Evolutionary conservation across 2,888 invertebrate genomes (phyloP).

Genomic region (Prenolepis imparis): DNA sequence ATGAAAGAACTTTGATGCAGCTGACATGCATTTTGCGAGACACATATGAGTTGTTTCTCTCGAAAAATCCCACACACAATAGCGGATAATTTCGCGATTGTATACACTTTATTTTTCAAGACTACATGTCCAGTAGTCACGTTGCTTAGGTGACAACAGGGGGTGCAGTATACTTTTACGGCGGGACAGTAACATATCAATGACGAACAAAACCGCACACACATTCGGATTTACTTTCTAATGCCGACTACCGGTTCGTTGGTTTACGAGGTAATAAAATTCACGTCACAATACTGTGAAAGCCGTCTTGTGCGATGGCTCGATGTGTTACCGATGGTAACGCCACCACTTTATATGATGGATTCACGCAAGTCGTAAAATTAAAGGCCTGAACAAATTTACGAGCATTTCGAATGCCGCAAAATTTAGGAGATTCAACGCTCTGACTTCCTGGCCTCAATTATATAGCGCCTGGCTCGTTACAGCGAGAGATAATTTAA

Average conservation of each 20-base stretch:
- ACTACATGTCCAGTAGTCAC: constrained; percentile 29
- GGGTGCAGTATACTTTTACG: constrained; percentile 63
- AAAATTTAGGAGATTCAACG: constrained; percentile 44
- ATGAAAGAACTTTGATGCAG: neutral
- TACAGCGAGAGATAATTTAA: constrained; percentile 10
- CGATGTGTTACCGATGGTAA: constrained; percentile 75
- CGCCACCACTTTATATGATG: constrained; percentile 84
- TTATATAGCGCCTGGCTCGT: neutral
- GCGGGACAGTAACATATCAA: constrained; percentile 49
- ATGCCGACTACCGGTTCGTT: constrained; percentile 78
- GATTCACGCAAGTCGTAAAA: constrained; percentile 84
- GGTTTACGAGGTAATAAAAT: constrained; percentile 85
- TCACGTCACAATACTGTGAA: constrained; percentile 80
- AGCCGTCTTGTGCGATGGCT: constrained; percentile 65
- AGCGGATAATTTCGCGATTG: neutral
- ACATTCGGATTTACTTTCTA: constrained; percentile 82
- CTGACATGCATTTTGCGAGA: neutral
- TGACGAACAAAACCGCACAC: constrained; percentile 73
- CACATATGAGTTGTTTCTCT: neutral
- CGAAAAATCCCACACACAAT: neutral
- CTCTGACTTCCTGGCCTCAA: constrained; percentile 26
- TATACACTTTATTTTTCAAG: constrained; percentile 14
- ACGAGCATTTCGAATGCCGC: constrained; percentile 67
- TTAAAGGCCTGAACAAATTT: constrained; percentile 85
- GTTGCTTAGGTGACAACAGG: constrained; percentile 45